A percentile compares a stretch with the other conserved stretches of the same genome.
phyloP scores from a whole-genome alignment of 2,888 invertebrate genomes.

The Malthinus flaveolus region DNA sequence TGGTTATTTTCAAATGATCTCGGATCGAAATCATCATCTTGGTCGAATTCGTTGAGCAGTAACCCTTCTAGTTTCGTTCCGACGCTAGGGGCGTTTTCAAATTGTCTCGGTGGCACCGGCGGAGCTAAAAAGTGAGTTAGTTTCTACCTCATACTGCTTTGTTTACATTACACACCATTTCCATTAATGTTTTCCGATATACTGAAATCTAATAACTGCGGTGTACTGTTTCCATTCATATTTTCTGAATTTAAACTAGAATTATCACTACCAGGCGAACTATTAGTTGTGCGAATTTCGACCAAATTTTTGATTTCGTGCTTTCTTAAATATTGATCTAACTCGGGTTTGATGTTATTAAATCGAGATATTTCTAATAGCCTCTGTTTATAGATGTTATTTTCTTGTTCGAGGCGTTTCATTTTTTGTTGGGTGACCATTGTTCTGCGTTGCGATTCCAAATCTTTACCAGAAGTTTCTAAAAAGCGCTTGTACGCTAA shows the following conservation, averaged over 20 bases:
- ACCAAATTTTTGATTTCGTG: constrained; percentile 59
- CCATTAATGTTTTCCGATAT: constrained; percentile 43
- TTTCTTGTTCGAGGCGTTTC: constrained; percentile 83
- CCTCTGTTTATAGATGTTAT: constrained; percentile 79
- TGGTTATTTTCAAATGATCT: constrained; percentile 74
- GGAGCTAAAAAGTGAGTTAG: constrained; percentile 44
- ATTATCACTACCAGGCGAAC: constrained; percentile 37
- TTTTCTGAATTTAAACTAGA: constrained; percentile 30
- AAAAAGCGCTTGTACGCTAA: constrained; percentile 94
- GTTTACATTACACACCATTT: constrained; percentile 40
- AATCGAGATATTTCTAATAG: constrained; percentile 67
- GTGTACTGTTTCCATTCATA: constrained; percentile 31
- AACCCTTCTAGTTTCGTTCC: constrained; percentile 79
- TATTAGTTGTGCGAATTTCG: constrained; percentile 51
- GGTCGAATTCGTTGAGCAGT: constrained; percentile 78
- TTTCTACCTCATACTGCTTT: background rate
- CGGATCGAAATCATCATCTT: constrained; percentile 80
- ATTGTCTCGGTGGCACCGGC: constrained; percentile 57
- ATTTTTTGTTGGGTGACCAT: constrained; percentile 83
- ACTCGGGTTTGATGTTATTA: constrained; percentile 58
- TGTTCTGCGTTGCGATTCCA: constrained; percentile 80
- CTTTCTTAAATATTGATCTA: constrained; percentile 58
- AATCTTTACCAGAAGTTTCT: constrained; percentile 87
- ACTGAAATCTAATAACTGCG: constrained; percentile 47
- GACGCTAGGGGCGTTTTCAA: constrained; percentile 59